Evolutionary conservation across 2,113 vertebrate genomes (phyloP), one percentile per base, ranked within the genome.

Genomic region (Oryzias curvinotus): DNA sequence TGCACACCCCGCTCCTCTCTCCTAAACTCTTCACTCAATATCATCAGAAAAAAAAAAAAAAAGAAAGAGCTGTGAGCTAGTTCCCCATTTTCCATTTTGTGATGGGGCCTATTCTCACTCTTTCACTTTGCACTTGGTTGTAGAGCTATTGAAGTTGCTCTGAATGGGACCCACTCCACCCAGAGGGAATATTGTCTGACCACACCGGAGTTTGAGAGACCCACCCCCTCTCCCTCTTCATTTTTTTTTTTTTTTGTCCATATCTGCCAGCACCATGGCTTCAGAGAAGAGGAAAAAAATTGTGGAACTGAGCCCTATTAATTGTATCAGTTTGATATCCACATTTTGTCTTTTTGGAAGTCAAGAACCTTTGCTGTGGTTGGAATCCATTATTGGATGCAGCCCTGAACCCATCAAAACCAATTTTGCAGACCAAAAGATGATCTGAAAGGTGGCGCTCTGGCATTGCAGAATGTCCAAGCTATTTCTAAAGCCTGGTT

Each of bases 101-200:
- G 54, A 63, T 73, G 72, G 61, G 85, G 74, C 78, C 77, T 86
- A 85, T 80, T 85, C 80, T 76, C 78, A 69, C 77, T 81, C 76
- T 76, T 85, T 90, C 76, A 77, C 69, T 80, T 78, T 81, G 77
- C 86, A 82, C 87, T 90, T 85, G 84, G 89, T 77, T 60, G 42
- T 48, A 45, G 64, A 75, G 68, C 89, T 87, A 84, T 87, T 87
- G 85, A 87, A 83, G 85, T 85, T 66, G 41, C 70, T 80, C 58
- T 89, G 86, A 90, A 90, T 87, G 78, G 85, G 77, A 86, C 75
- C 85, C 74, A 78, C 89, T 85, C 66, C 86, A 85, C 88, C 87
- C 87, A 80, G 67, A 77, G 87, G 85, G 86, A 86, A 82, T 89
- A 88, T 89, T 85, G 82, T 88, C 80, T 86, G 76, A 84, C 81